Evolutionary conservation across 2,113 vertebrate species (phyloP).

Genomic region (Rattus norvegicus): DNA sequence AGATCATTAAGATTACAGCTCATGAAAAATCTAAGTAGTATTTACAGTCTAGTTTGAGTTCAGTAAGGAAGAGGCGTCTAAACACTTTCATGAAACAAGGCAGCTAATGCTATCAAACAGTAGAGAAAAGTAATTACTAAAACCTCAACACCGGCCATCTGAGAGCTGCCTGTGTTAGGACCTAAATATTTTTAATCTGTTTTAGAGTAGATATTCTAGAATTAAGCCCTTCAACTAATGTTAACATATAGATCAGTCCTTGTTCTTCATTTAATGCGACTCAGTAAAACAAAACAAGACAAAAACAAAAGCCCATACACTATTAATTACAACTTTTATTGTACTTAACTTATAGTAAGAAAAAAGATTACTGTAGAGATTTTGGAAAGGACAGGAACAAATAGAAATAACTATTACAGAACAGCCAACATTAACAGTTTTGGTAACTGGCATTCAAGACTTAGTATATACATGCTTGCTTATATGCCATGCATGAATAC

Average conservation of each 20-base stretch:
- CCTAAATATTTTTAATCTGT: not conserved
- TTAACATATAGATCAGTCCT: not conserved
- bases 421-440: not conserved
- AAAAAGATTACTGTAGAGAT: constrained; percentile 32
- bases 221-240: constrained; percentile 22
- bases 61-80: not conserved
- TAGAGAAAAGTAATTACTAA: not conserved
- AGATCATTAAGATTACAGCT: not conserved
- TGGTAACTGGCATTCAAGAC: not conserved
- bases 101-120: constrained; percentile 34
- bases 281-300: not conserved
- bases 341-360: constrained; percentile 43
- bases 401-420: constrained; percentile 29
- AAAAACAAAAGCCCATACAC: not conserved
- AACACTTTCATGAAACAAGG: constrained; percentile 10
- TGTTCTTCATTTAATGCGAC: constrained; percentile 16
- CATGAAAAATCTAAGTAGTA: constrained; percentile 26
- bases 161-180: not conserved
- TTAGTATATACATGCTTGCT: not conserved
- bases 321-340: not conserved
- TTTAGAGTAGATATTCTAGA: not conserved
- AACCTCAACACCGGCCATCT: constrained; percentile 17
- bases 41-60: constrained; percentile 19
- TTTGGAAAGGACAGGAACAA: constrained; percentile 38
- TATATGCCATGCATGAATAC: not conserved